Conservation (phyloP, 2,797 vertebrate species). For the Nasua narica region DNA sequence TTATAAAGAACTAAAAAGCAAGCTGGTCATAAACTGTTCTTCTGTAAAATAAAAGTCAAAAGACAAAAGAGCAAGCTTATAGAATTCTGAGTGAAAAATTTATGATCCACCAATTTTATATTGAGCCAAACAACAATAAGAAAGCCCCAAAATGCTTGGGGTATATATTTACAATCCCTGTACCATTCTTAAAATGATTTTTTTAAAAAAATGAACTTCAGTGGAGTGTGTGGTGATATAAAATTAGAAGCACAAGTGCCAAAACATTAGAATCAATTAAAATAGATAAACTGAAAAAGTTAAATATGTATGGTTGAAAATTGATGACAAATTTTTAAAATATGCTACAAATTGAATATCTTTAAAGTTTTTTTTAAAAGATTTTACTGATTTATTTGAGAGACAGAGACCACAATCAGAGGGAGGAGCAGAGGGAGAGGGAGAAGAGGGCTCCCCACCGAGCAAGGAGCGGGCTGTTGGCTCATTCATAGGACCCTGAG, state of each 20-base stretch:
- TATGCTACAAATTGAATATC: neutral
- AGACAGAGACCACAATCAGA: neutral
- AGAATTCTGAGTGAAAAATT: neutral
- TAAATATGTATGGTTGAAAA: neutral
- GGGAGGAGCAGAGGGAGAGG: neutral
- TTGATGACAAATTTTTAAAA: neutral
- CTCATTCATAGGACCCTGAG: neutral
- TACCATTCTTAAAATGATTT: neutral
- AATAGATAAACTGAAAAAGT: neutral
- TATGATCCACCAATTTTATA: neutral
- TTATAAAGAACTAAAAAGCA: neutral
- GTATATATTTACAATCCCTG: neutral
- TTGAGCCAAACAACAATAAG: neutral
- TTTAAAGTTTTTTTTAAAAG: neutral
- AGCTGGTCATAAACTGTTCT: neutral
- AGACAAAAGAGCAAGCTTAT: neutral
- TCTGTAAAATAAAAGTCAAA: neutral
- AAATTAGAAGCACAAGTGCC: neutral
- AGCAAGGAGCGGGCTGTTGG: neutral
- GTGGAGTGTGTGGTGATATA: neutral
- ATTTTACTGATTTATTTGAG: neutral
- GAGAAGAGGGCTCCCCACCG: too few relatives aligned
- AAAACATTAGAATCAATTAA: neutral
- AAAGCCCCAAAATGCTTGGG: neutral
- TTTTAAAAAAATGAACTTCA: neutral